phyloP scores from a whole-genome alignment of 2,888 invertebrate genomes.

The Oegoconia quadripuncta region DNA sequence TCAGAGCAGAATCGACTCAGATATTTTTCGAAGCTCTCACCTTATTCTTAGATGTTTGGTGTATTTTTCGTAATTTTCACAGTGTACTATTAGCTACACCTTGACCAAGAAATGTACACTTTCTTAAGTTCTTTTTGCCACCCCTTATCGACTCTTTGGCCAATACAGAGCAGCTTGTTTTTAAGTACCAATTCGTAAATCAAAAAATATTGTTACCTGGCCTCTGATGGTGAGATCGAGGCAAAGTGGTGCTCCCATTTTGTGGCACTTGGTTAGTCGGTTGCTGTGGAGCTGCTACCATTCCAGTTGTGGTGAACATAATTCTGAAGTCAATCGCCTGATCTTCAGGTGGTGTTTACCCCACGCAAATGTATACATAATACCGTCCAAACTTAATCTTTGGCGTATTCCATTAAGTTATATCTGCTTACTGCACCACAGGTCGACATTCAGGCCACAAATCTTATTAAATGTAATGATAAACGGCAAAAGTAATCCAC shows the following conservation, averaged over 20 bases:
- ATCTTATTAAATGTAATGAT: conserved; percentile 24
- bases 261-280: conserved; percentile 64
- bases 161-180: too few relatives aligned
- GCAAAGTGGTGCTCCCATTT: conserved; percentile 71
- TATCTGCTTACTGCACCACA: conserved; percentile 1
- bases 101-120: too few relatives aligned
- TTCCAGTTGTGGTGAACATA: conserved; percentile 58
- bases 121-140: too few relatives aligned
- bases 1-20: too few relatives aligned
- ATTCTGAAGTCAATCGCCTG: conserved; percentile 49
- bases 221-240: conserved; percentile 72
- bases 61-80: too few relatives aligned
- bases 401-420: conserved; percentile 9
- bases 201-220: conserved; percentile 51
- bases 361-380: conserved; percentile 68
- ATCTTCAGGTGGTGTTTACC: conserved; percentile 63
- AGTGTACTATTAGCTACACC: too few relatives aligned
- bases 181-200: too few relatives aligned
- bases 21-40: too few relatives aligned
- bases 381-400: conserved; percentile 42
- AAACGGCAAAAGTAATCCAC: conserved; percentile 28
- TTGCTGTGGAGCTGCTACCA: conserved; percentile 69
- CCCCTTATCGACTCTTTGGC: too few relatives aligned
- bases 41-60: too few relatives aligned
- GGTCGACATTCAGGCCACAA: conserved; percentile 22